These are phyloP conservation scores for Holcopasites calliopsidis DNA, from an alignment of 1,140 invertebrate species.

Conservation along the genomic window DNA sequence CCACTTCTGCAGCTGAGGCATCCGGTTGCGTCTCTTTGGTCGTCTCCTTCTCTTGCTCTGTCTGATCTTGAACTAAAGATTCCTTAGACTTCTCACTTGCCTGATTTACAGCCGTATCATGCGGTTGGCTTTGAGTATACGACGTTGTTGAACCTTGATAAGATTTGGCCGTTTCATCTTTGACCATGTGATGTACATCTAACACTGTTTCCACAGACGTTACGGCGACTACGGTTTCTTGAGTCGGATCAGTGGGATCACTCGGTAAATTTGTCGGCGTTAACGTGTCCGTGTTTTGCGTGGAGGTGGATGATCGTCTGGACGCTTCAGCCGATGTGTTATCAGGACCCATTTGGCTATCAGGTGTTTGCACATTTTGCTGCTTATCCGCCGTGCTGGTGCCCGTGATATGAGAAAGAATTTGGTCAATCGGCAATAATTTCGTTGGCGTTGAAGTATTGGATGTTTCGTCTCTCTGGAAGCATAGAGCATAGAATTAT, in stretches of 20 bases:
- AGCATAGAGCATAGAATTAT: conserved; percentile 54
- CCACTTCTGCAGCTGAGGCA: conserved; percentile 39
- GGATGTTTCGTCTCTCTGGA: conserved; percentile 79
- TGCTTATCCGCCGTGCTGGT: conserved; percentile 62
- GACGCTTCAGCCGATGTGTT: conserved; percentile 72
- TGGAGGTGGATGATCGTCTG: conserved; percentile 76
- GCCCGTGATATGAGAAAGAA: conserved; percentile 74
- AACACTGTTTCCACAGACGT: conserved; percentile 50
- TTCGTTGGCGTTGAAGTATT: conserved; percentile 76
- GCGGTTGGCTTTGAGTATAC: conserved; percentile 22
- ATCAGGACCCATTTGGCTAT: conserved; percentile 59
- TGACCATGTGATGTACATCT: conserved; percentile 40
- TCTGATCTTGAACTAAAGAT: conserved; percentile 27
- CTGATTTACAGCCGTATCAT: conserved; percentile 6
- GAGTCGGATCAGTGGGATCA: conserved; percentile 67
- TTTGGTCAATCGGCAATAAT: conserved; percentile 76
- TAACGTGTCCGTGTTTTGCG: conserved; percentile 76
- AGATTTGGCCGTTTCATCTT: conserved; percentile 48
- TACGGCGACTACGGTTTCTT: conserved; percentile 61
- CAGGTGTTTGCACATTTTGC: conserved; percentile 53
- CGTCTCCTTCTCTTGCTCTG: conserved; percentile 41
- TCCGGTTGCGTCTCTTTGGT: conserved; percentile 42
- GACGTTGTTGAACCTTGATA: conserved; percentile 26
- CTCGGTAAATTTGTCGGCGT: conserved; percentile 74
- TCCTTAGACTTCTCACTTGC: conserved; percentile 29